Evolutionary conservation across 2,888 invertebrate species (phyloP).

Genomic region (Oscheius sp.): DNA sequence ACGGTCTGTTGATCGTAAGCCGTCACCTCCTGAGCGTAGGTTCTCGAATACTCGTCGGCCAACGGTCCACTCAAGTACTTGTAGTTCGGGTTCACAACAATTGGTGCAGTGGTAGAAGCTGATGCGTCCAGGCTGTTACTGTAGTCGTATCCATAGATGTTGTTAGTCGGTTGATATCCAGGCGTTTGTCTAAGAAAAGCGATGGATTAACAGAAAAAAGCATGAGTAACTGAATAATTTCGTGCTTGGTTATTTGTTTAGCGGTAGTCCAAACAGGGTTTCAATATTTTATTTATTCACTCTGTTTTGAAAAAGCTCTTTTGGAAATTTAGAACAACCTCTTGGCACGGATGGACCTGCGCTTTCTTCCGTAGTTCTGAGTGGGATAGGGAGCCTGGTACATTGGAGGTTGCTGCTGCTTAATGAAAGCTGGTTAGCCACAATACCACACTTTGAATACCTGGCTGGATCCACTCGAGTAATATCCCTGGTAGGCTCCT

Average conservation of each 20-base stretch:
- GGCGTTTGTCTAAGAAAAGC: constrained; percentile 33
- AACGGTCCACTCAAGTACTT: constrained; percentile 51
- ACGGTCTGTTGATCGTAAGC: constrained; percentile 17
- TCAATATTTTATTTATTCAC: constrained; percentile 20
- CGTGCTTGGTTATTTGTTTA: background rate
- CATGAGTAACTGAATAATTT: constrained; percentile 10
- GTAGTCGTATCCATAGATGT: constrained; percentile 59
- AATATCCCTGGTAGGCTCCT: constrained; percentile 11
- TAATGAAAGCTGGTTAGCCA: background rate
- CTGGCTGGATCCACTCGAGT: constrained; percentile 2
- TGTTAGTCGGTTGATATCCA: constrained; percentile 37
- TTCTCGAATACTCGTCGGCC: constrained; percentile 51
- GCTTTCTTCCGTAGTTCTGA: constrained; percentile 22
- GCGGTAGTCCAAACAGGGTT: background rate
- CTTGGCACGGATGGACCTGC: constrained; percentile 30
- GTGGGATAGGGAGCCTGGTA: background rate
- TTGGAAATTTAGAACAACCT: constrained; percentile 30
- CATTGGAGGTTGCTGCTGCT: constrained; percentile 8
- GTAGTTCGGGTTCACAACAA: constrained; percentile 57
- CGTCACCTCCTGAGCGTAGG: constrained; percentile 39
- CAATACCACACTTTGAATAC: background rate
- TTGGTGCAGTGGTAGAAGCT: constrained; percentile 37
- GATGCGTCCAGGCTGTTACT: constrained; percentile 38
- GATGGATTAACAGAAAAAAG: constrained; percentile 20
- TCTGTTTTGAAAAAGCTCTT: background rate